Base-by-base conservation (phyloP, 1,140 invertebrate species). In the Sweltsa coloradensis region DNA sequence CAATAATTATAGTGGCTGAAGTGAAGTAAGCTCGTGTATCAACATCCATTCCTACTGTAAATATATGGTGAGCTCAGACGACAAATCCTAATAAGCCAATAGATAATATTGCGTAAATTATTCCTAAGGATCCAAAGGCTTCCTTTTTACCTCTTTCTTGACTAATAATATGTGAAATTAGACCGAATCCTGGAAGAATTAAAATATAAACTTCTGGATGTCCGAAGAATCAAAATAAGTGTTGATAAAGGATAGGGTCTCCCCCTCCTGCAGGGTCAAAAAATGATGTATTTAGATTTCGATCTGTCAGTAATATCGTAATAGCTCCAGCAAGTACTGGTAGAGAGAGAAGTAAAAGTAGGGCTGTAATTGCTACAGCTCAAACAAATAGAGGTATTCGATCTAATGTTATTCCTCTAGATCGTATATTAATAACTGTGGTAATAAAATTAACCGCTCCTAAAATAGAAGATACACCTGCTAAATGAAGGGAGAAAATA, bases 221-320 rank as follows among this genome's bases (percentile, higher is more conserved):
- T 0, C 80, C 79, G 74, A 82, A 84, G 66, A 85, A 83, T 73
- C 78, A 83, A 71, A 85, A 84, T 70, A 84, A 68, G 63, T 85
- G 81, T 73, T 85, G 82, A 55, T 76, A 85, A 56, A 83, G 51
- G 66, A 84, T 71, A 39, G 78, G 78, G 54, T 83, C 76, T 42
- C 79, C 79, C 24, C 78, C 78, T 48, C 75, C 76, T 11, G 65
- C 57, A 23, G 76, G 74, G 49, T 81, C 72, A 72, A 81, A 83
- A 63, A 83, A 81, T 16, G 72, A 72, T 24, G 78, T 78, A 70
- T 79, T 78, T 59, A 83, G 59, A 64, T 82, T 80, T 59, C 75
- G 78, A 66, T 83, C 78, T 16, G 71, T 72, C 61, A 84, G 62
- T 51, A 84, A 52, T 70, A 83, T 84, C 26, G 79, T 83, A 66